Evolutionary conservation across 2,113 vertebrate genomes (phyloP), one percentile per base, ranked within the genome.

Genomic region (Macroglossus sobrinus): DNA sequence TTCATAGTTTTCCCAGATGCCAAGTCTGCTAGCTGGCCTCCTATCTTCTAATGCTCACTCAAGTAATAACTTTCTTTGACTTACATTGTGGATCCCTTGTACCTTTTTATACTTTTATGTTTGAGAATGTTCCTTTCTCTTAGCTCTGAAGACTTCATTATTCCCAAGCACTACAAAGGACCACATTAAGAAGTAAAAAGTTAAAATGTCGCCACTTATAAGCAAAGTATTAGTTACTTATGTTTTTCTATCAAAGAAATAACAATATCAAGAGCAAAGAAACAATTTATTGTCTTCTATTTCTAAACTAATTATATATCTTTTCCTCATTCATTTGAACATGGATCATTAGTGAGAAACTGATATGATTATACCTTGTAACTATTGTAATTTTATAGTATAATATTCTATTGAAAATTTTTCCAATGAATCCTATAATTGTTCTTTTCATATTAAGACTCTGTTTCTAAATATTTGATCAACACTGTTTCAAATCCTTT

Each of bases 381-480:
- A 43, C 13, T 75, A 35, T 45, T 80, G 33, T 4, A 45, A 71
- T 79, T 89, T 93, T 87, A 43, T 55, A 72, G 26, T 40, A 6
- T 76, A 79, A 80, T 16, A 47, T 38, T 86, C 57, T 93, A 28
- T 57, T 76, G 33, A 75, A 89, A 87, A 47, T n/a, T 57, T 78
- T 24, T 84, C n/a, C 68, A 8, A 26, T 74, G 19, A 68, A 71
- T 64, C 8, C 45, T 80, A 24, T 84, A 90, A 93, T 80, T 61
- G 50, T 6, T 80, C 21, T 93, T 96, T 93, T 86, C 38, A 82
- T 55, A 68, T 79, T 90, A 71, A 71, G 26, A 35, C n/a, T 89
- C 81, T 89, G 24, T 35, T 78, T 85, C 50, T 95, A 68, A 96
- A 72, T 92, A 86, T 82, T 72, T 96, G 18, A 86, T 92, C 89